Percentiles rank a stretch among this genome's conserved stretches.
Conservation (phyloP, 2,888 invertebrate genomes). For the Elmis aenea region DNA sequence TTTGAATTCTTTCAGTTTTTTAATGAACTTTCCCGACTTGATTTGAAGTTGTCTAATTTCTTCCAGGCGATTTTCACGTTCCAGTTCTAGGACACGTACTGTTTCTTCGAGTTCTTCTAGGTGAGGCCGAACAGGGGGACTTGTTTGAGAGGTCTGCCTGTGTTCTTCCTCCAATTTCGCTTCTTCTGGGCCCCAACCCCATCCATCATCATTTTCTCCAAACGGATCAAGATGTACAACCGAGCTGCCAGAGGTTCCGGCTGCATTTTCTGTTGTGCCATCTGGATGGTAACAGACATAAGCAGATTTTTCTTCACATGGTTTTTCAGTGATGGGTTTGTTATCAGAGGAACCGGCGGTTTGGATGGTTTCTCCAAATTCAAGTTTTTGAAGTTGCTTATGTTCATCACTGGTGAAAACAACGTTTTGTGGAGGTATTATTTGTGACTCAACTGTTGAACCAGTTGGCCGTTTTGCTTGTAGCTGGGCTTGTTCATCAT, state of each 20-base stretch:
- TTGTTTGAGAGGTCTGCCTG: conserved; percentile 31
- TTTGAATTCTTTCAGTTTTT: conserved; percentile 81
- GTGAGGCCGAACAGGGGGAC: conserved; percentile 30
- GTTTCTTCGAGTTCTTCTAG: conserved; percentile 55
- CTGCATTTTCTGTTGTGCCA: conserved; percentile 1
- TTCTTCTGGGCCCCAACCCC: conserved; percentile 58
- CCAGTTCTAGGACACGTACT: conserved; percentile 54
- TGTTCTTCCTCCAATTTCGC: conserved; percentile 49
- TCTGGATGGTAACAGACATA: conserved; percentile 37
- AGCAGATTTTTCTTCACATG: conserved; percentile 29
- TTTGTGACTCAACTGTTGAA: conserved; percentile 18
- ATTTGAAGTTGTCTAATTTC: conserved; percentile 62
- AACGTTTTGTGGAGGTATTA: conserved; percentile 13
- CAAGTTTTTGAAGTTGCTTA: conserved; percentile 16
- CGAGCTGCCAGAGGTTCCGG: too few species aligned
- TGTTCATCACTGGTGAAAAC: conserved; percentile 13
- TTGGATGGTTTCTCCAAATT: conserved; percentile 24
- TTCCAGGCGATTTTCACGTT: conserved; percentile 54
- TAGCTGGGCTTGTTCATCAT: conserved; percentile 13
- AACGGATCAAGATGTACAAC: conserved; percentile 26
- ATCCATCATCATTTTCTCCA: conserved; percentile 54
- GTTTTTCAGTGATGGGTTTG: conserved; percentile 2
- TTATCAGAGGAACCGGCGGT: conserved; percentile 20
- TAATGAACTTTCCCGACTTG: conserved; percentile 73
- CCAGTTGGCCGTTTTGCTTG: conserved; percentile 9